phyloP scores from a whole-genome alignment of 2,113 vertebrate species.

The Potamarius usumacintae region DNA sequence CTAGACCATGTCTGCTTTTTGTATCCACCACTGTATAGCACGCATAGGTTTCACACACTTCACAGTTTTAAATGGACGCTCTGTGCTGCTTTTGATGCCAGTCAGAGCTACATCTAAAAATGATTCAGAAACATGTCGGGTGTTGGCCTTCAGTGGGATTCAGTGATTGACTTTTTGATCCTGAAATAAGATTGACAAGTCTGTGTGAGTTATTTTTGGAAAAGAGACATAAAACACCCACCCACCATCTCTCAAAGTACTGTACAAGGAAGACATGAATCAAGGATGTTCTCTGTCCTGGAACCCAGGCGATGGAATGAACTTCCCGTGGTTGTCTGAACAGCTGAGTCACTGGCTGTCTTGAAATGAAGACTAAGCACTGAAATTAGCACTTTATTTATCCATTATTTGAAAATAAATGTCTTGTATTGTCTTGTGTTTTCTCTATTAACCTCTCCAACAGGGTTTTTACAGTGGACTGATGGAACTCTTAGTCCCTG shows the following conservation, averaged over 20 bases:
- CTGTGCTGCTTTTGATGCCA: background rate
- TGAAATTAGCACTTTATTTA: background rate
- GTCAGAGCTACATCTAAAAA: background rate
- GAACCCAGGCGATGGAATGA: background rate
- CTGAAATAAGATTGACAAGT: background rate
- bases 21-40: background rate
- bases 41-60: background rate
- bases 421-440: background rate
- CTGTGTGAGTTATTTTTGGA: background rate
- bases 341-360: background rate
- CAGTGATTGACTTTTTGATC: background rate
- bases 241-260: background rate
- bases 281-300: background rate
- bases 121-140: background rate
- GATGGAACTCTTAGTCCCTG: background rate
- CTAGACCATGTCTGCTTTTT: background rate
- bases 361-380: background rate
- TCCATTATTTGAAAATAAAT: background rate
- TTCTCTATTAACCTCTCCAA: background rate
- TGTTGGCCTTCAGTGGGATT: background rate
- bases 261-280: background rate
- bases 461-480: background rate
- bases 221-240: background rate
- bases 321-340: background rate
- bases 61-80: background rate